Evolutionary conservation across 2,113 vertebrate genomes (phyloP).

Genomic region (Dromaius novaehollandiae): DNA sequence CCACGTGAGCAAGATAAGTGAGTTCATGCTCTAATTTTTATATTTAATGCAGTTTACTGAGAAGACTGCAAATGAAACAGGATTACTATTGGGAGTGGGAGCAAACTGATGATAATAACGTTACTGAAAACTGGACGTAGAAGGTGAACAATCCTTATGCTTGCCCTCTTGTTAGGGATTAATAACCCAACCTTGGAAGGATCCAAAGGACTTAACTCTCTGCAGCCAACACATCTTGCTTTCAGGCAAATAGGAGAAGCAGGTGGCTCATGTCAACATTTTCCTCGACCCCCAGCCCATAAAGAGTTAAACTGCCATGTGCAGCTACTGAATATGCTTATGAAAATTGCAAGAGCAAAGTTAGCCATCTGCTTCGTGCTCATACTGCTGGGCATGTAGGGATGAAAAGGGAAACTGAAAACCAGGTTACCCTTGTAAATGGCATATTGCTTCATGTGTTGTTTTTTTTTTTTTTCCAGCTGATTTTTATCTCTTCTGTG

Average conservation of each 20-base stretch:
- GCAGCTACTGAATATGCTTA: neutral
- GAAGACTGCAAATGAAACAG: neutral
- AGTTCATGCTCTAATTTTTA: conserved; percentile 16
- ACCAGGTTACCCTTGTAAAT: conserved; percentile 13
- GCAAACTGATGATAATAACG: neutral
- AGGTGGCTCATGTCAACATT: neutral
- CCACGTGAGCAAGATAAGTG: neutral
- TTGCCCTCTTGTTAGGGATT: neutral
- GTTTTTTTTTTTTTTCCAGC: conserved; percentile 8
- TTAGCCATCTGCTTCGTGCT: conserved; percentile 49
- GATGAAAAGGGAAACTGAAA: conserved; percentile 25
- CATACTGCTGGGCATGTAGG: conserved; percentile 10
- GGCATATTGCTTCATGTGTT: conserved; percentile 28
- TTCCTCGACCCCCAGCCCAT: neutral
- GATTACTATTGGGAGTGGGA: neutral
- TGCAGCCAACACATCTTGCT: neutral
- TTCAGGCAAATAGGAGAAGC: neutral
- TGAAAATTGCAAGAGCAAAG: conserved; percentile 15
- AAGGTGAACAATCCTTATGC: neutral
- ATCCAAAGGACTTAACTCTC: neutral
- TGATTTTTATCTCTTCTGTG: neutral
- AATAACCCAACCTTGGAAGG: neutral
- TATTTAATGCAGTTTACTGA: neutral
- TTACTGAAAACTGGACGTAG: neutral
- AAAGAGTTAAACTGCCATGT: neutral